phyloP scores from a whole-genome alignment of 1,140 invertebrate genomes.

The Manduca sexta region DNA sequence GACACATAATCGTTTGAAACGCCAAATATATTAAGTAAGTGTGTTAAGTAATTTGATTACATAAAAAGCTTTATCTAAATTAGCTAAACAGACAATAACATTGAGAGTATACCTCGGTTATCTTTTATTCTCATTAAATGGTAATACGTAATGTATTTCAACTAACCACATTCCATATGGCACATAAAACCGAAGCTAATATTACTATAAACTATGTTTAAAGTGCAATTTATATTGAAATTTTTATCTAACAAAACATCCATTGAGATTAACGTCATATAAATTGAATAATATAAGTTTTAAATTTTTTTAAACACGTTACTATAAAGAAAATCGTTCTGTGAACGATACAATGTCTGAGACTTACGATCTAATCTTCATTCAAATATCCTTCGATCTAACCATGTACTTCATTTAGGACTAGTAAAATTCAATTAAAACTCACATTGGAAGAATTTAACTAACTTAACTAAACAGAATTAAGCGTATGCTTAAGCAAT shows the following conservation, averaged over 20 bases:
- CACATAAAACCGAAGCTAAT: conserved; percentile 8
- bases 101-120: neutral
- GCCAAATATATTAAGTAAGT: conserved; percentile 6
- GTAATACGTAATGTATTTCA: neutral
- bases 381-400: conserved; percentile 8
- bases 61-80: conserved; percentile 17
- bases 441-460: conserved; percentile 25
- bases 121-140: neutral
- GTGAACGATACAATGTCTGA: no score
- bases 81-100: conserved; percentile 9
- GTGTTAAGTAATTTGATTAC: conserved; percentile 20
- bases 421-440: conserved; percentile 33
- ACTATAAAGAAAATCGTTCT: neutral
- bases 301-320: no score
- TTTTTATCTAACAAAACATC: neutral
- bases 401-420: conserved; percentile 44
- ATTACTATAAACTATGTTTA: neutral
- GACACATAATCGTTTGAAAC: conserved; percentile 14
- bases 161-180: conserved; percentile 21
- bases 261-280: conserved; percentile 8
- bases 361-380: neutral
- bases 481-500: conserved; percentile 18
- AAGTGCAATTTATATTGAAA: neutral
- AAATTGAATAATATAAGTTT: no score
- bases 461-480: conserved; percentile 24